Evolutionary conservation across 2,888 invertebrate species (phyloP), one percentile per base, ranked within the genome.

Genomic region (Artemia sinica): DNA sequence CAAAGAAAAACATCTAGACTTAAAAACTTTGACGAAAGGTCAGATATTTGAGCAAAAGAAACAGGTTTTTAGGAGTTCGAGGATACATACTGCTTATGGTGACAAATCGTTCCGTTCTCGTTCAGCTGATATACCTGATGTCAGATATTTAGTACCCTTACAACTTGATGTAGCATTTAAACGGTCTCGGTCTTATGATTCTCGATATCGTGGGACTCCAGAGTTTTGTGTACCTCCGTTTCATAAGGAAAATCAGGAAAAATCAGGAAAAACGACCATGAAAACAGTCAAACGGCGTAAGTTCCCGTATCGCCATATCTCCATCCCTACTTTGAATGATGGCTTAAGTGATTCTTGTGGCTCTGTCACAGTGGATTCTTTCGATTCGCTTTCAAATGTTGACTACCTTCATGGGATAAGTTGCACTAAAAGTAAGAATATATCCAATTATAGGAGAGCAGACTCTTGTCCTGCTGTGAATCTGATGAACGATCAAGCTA

Each of bases 381-480:
- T 58, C 11, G 63, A 58, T 28, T 58, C 63, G 9, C 14, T 58
- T n/a, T 11, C 63, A 58, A 58, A 58, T 58, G n/a, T 58, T 58
- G 14, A 58, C 14, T 58, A 58, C 63, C 63, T 58, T 58, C 63
- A 58, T 28, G 63, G 63, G 9, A 8, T 58, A 58, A 58, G 63
- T 28, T 58, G 63, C 28, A 41, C 6, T 41, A 41, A 41, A 41
- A 41, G 41, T 41, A 28, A 28, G n/a, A n/a, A 58, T 8, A 10
- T 58, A 18, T 28, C n/a, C 8, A 58, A 58, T 58, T 58, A 58
- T 58, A 58, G 63, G 10, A 58, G 63, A 58, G 63, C 63, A 2
- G 63, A 58, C 28, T 58, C 63, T 58, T 58, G 63, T 58, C 63
- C 63, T n/a, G 63, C 63, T 9, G 63, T 58, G 63, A 58, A 58